Base-by-base conservation (phyloP, 1,140 invertebrate species). In the Wiebesia pumilae region DNA sequence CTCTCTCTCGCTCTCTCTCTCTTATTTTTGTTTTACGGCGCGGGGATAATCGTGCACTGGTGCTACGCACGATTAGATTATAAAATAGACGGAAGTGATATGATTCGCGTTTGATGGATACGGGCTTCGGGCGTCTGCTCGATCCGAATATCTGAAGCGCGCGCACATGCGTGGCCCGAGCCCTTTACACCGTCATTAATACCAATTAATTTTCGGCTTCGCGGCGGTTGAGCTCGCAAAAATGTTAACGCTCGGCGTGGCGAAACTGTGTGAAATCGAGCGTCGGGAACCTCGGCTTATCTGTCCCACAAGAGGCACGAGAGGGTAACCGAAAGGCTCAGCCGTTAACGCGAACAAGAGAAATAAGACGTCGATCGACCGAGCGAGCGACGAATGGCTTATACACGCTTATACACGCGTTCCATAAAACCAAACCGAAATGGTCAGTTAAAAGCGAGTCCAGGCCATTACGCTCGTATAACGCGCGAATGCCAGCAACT, bases 51-150 rank as follows among this genome's bases (percentile, higher is more conserved):
- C 9, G 14, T 54, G 51, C 10, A 7, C 16, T 38, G 47, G 3
- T 33, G n/a, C 3, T 10, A 24, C n/a, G 71, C 62, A 75, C 73
- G 58, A 80, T 80, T 80, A 71, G 62, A 85, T 85, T 80, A 71
- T 47, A 67, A 65, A 67, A 30, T 81, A 67, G 40, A 54, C 71
- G 73, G 71, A 77, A 62, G 73, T 78, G 51, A 38, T 6, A 75
- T 75, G 71, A 83, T 75, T 73, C 38, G 81, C 77, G 77, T 58
- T 73, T 83, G 21, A 38, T 19, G 73, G 10, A 19, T 51, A 35
- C 12, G 27, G 40, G 24, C 27, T 73, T 43, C 43, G 77, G 24
- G n/a, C 40, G 21, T 77, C 7, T 12, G 33, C 30, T 14, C 33
- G 1, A 35, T 69, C 33, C 30, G 21, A 69, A 35, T 69, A 35